These are phyloP conservation scores for Corapipo altera DNA, from an alignment of 2,113 vertebrate species.

Conservation along the genomic window DNA sequence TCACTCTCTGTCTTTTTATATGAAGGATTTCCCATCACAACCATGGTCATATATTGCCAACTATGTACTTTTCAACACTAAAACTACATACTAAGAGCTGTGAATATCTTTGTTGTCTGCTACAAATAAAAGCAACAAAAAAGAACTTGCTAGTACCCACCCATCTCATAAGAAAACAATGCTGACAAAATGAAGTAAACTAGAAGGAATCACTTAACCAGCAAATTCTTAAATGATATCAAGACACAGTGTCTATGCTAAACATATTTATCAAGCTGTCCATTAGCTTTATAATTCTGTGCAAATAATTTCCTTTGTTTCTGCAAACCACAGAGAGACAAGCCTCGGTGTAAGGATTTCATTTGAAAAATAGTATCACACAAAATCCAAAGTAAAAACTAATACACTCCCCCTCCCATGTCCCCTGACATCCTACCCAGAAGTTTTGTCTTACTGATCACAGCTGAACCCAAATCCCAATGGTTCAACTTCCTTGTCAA, in stretches of 20 bases:
- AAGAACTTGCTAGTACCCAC: neutral
- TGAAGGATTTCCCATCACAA: neutral
- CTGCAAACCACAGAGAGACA: neutral
- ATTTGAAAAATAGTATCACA: neutral
- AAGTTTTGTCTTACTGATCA: neutral
- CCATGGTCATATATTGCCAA: neutral
- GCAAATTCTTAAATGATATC: neutral
- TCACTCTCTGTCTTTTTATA: neutral
- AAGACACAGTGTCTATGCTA: neutral
- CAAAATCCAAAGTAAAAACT: neutral
- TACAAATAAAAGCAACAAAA: neutral
- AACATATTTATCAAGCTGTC: neutral
- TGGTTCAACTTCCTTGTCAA: neutral
- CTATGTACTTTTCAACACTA: neutral
- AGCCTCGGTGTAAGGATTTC: neutral
- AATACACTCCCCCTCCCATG: accelerated
- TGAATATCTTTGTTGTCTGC: neutral
- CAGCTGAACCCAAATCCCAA: neutral
- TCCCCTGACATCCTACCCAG: neutral
- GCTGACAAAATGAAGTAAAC: neutral
- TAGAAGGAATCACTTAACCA: neutral
- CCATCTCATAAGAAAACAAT: neutral
- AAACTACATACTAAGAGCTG: neutral
- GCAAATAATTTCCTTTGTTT: neutral
- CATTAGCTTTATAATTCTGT: neutral